Base-by-base conservation (phyloP, 2,797 vertebrate species). In the Cetoscarus ocellatus region DNA sequence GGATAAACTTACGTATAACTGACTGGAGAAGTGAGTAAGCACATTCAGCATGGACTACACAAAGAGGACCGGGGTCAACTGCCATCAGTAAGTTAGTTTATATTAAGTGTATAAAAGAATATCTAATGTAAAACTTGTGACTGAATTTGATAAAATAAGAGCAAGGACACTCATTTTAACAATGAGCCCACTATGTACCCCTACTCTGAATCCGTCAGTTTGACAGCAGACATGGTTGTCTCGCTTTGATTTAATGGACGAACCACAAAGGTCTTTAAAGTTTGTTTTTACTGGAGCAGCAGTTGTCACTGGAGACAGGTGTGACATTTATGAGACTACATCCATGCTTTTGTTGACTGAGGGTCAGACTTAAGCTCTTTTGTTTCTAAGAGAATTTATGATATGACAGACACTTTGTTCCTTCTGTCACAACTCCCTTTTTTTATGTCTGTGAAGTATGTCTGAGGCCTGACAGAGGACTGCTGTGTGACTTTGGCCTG, bases 331-430 rank as follows among this genome's bases (percentile, higher is more conserved):
- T 60, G 51, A 74, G 64, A 61, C 47, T 44, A 11, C 36, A 50
- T 11, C 12, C 52, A 14, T 44, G 19, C 49, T 50, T 9, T 60
- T 48, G 60, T 48, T 72, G 67, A 62, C 70, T 7, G 54, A 27
- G 49, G 68, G 67, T 75, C 63, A 67, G 11, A 39, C 60, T 53
- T 17, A 47, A 63, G 18, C 57, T 69, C 64, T 70, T 58, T 62
- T 12, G 39, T 40, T 61, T 49, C 54, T 47, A 18, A 57, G 59
- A 71, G 12, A 66, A 82, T 85, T 70, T 77, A 78, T 38, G 67
- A 75, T 59, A 5, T 45, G 63, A 49, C 80, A 83, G 68, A 77
- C 77, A 81, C 65, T 59, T 36, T 45, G 40, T 44, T 73, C 62
- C 57, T 64, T 14, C 38, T 35, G 17, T 61, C 44, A 35, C 17